Conservation (phyloP, 2,888 invertebrate species). For the Andricus curvator region DNA sequence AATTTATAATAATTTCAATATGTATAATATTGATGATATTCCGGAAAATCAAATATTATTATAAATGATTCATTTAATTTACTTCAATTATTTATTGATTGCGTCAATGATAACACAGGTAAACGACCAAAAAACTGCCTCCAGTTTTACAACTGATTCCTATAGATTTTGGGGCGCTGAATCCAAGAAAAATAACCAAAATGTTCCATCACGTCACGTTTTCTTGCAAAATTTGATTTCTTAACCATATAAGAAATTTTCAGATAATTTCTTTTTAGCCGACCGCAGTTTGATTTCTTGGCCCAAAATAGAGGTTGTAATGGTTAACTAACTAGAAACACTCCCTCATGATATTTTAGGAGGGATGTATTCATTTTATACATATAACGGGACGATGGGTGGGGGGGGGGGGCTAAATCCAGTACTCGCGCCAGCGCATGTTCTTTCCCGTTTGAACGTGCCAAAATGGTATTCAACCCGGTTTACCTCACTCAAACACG, state of each 20-base stretch:
- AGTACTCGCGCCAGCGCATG: too few relatives aligned
- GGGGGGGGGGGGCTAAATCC: not conserved
- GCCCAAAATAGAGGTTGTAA: not conserved
- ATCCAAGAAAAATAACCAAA: not conserved
- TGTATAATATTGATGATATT: too few relatives aligned
- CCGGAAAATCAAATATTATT: too few relatives aligned
- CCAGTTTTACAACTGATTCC: not conserved
- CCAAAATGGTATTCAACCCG: too few relatives aligned
- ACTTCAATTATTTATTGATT: too few relatives aligned
- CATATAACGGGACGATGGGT: not conserved
- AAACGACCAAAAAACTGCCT: too few relatives aligned
- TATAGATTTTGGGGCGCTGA: not conserved
- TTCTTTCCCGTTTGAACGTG: too few relatives aligned
- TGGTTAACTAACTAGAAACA: conserved; percentile 1
- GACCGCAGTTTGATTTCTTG: not conserved
- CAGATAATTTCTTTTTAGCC: not conserved
- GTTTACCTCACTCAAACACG: too few relatives aligned
- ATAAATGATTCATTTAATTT: too few relatives aligned
- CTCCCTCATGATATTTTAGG: not conserved
- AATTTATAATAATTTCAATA: too few relatives aligned
- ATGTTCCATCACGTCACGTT: not conserved
- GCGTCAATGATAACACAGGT: too few relatives aligned
- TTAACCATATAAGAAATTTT: not conserved
- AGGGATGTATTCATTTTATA: not conserved
- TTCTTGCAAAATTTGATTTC: not conserved